A percentile compares a stretch with the other conserved stretches of the same genome.
phyloP scores from a whole-genome alignment of 1,140 invertebrate species.

The Steinernema khuongi region DNA sequence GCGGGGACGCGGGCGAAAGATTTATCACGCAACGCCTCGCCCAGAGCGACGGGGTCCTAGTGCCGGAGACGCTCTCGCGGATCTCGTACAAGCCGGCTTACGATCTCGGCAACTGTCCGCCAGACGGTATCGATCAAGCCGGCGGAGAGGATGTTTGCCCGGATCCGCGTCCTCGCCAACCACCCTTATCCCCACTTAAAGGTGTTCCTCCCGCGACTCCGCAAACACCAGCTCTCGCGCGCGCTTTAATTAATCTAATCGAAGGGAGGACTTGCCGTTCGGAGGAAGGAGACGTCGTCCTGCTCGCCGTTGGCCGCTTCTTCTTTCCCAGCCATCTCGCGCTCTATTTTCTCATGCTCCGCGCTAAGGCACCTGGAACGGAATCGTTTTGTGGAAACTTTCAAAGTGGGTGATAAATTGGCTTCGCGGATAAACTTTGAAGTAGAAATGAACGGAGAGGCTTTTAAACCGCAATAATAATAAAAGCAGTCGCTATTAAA shows the following conservation, averaged over 20 bases:
- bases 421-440: too few species aligned
- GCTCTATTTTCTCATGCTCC: slow-evolving; percentile 8
- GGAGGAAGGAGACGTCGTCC: slow-evolving; percentile 93
- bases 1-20: slow-evolving; percentile 14
- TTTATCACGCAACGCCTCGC: slow-evolving; percentile 8
- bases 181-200: slow-evolving; percentile 16
- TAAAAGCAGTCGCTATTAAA: too few species aligned
- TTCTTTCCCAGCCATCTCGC: slow-evolving; percentile 55
- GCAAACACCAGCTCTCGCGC: slow-evolving; percentile 10
- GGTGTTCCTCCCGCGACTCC: slow-evolving; percentile 4
- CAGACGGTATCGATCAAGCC: slow-evolving; percentile 1
- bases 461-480: too few species aligned
- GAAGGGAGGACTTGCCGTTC: slow-evolving; percentile 73
- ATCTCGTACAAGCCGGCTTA: neutral
- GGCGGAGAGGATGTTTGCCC: neutral
- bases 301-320: slow-evolving; percentile 68
- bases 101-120: slow-evolving; percentile 12
- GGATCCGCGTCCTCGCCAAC: neutral
- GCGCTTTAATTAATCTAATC: slow-evolving; percentile 1
- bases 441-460: too few species aligned
- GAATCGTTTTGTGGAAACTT: too few species aligned
- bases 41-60: neutral
- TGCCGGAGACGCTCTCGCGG: neutral
- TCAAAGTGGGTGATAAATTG: too few species aligned
- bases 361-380: slow-evolving; percentile 4